A percentile compares a stretch with the other conserved stretches of the same genome.
phyloP scores from a whole-genome alignment of 2,113 vertebrate species.

The Anarrhichthys ocellatus region DNA sequence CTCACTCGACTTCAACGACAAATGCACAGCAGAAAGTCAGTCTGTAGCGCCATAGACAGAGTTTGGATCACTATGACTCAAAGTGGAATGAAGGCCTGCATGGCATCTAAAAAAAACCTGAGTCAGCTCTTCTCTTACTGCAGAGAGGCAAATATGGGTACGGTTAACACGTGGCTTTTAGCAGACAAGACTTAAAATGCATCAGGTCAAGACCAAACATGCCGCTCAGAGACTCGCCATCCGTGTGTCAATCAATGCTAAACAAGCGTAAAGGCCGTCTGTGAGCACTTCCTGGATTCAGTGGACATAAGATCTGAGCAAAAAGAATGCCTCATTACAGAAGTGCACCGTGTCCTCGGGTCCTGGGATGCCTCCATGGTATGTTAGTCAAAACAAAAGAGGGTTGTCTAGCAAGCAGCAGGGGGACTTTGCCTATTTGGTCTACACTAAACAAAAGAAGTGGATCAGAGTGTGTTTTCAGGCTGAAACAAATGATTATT shows the following conservation, averaged over 20 bases:
- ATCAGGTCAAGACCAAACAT: constrained; percentile 63
- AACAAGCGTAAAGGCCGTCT: constrained; percentile 23
- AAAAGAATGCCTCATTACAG: constrained; percentile 59
- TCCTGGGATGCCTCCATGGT: constrained; percentile 32
- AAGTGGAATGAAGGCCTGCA: constrained; percentile 47
- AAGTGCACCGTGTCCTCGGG: constrained; percentile 21
- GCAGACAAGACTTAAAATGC: constrained; percentile 66
- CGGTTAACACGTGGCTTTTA: constrained; percentile 54
- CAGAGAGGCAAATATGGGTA: constrained; percentile 49
- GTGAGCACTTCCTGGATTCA: constrained; percentile 21
- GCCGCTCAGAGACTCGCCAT: constrained; percentile 37
- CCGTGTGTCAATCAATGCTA: constrained; percentile 34
- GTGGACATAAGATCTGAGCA: constrained; percentile 17
- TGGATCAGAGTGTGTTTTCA: neutral
- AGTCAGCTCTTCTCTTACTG: constrained; percentile 46
- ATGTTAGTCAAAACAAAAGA: constrained; percentile 44
- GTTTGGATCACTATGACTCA: constrained; percentile 27
- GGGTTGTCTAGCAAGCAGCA: constrained; percentile 7
- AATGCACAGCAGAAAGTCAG: neutral
- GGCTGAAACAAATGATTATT: neutral
- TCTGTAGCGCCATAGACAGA: neutral
- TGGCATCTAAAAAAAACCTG: constrained; percentile 41
- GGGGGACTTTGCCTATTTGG: neutral
- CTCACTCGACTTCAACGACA: neutral
- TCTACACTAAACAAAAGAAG: constrained; percentile 9